phyloP scores from a whole-genome alignment of 2,888 invertebrate genomes.

The Lasioglossum leucozonium region DNA sequence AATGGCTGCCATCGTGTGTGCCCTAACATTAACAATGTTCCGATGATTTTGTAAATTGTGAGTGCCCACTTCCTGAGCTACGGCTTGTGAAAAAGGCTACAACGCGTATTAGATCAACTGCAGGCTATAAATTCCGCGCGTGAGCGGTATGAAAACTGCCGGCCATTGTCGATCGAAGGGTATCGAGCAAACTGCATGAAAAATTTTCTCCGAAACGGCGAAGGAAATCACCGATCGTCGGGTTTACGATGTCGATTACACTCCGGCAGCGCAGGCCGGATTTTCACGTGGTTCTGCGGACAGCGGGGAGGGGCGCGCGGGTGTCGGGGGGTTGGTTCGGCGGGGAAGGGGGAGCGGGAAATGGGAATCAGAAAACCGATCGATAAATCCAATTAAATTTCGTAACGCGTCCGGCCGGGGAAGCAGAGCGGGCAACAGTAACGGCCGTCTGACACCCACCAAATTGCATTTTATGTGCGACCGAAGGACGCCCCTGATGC shows the following conservation, averaged over 20 bases:
- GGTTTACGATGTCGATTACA: constrained; percentile 66
- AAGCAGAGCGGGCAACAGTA: constrained; percentile 56
- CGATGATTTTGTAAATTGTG: no score
- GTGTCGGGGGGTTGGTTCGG: constrained; percentile 30
- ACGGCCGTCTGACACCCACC: constrained; percentile 72
- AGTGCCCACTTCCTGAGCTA: no score
- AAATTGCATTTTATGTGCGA: constrained; percentile 79
- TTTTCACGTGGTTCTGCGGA: constrained; percentile 57
- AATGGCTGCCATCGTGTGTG: no score
- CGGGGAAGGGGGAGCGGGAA: constrained; percentile 71
- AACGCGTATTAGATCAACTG: neutral
- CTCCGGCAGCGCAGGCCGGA: constrained; percentile 38
- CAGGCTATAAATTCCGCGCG: neutral
- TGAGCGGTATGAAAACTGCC: neutral
- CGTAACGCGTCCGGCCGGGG: constrained; percentile 75
- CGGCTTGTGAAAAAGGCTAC: neutral
- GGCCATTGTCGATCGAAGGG: neutral
- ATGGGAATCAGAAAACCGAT: constrained; percentile 81
- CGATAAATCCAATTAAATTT: constrained; percentile 84
- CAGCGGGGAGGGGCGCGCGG: constrained; percentile 38
- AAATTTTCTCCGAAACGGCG: constrained; percentile 35
- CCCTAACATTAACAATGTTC: no score
- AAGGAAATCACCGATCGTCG: constrained; percentile 57
- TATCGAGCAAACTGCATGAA: constrained; percentile 1
- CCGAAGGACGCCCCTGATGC: constrained; percentile 50